These are phyloP conservation scores for Lagopus leucura DNA, from an alignment of 2,113 vertebrate species.

Conservation along the genomic window DNA sequence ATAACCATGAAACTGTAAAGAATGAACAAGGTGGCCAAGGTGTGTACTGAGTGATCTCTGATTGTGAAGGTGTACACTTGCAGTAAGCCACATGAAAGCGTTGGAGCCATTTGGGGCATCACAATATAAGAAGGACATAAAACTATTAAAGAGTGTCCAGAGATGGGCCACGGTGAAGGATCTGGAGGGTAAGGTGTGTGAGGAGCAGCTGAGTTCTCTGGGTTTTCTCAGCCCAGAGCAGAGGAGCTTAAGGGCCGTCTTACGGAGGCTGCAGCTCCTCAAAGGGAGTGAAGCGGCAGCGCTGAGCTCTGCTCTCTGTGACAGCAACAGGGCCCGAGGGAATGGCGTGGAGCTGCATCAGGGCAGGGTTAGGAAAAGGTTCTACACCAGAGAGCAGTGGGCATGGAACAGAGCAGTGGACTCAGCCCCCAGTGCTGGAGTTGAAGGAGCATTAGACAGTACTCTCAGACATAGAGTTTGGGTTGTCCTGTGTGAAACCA, in stretches of 20 bases:
- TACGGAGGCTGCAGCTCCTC: not conserved
- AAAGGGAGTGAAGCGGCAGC: not conserved
- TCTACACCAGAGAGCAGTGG: not conserved
- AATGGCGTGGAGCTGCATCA: not conserved
- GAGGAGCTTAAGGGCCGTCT: not conserved
- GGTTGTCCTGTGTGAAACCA: not conserved
- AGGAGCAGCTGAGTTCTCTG: not conserved
- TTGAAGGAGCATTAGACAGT: not conserved
- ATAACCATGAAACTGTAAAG: not conserved
- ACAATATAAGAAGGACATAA: too few species aligned
- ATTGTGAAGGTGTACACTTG: not conserved
- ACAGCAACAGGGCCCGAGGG: not conserved
- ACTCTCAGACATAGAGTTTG: not conserved
- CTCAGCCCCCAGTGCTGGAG: not conserved
- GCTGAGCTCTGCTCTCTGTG: not conserved
- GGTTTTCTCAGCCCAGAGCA: not conserved
- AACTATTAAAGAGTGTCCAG: too few species aligned
- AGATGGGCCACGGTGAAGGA: not conserved
- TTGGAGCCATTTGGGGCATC: not conserved
- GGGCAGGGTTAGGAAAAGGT: not conserved
- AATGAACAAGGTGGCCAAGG: not conserved
- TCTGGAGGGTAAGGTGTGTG: not conserved
- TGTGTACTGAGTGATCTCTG: accelerated
- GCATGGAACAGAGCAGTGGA: not conserved
- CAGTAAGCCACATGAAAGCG: not conserved